Evolutionary conservation across 2,797 vertebrate species (phyloP).

Genomic region (Etheostoma nigrum): DNA sequence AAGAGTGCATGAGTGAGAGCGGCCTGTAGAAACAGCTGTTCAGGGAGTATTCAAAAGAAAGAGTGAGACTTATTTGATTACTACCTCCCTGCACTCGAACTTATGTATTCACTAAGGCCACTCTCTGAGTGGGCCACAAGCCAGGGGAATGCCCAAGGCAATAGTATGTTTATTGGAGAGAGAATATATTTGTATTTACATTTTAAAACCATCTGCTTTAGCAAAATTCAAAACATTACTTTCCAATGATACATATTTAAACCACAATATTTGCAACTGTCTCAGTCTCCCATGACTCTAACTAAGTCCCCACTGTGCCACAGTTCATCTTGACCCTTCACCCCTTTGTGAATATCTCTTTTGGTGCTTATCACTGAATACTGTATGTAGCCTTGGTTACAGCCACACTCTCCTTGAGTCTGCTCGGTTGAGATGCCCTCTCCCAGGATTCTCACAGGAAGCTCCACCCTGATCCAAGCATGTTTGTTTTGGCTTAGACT

Average conservation of each 20-base stretch:
- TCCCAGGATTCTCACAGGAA: slow-evolving; percentile 76
- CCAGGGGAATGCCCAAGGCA: slow-evolving; percentile 28
- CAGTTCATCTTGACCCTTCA: slow-evolving; percentile 51
- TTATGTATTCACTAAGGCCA: slow-evolving; percentile 45
- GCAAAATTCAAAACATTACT: neutral
- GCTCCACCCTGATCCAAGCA: slow-evolving; percentile 75
- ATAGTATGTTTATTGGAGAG: neutral
- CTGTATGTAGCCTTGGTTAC: slow-evolving; percentile 64
- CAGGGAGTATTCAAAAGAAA: slow-evolving; percentile 71
- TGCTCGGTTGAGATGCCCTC: slow-evolving; percentile 61
- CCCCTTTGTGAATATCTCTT: slow-evolving; percentile 37
- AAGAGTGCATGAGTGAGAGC: slow-evolving; percentile 67
- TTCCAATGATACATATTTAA: slow-evolving; percentile 9
- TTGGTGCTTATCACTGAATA: slow-evolving; percentile 50
- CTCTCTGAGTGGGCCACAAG: slow-evolving; percentile 45
- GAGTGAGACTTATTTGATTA: slow-evolving; percentile 72
- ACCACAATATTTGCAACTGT: slow-evolving; percentile 29
- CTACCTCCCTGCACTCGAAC: slow-evolving; percentile 60
- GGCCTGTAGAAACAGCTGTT: slow-evolving; percentile 78
- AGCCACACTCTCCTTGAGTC: slow-evolving; percentile 45
- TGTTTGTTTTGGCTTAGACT: slow-evolving; percentile 74
- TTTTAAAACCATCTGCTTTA: slow-evolving; percentile 18
- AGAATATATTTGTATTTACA: slow-evolving; percentile 3
- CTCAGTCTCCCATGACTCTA: slow-evolving; percentile 5
- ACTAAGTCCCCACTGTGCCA: neutral